Base-by-base conservation (phyloP, 2,888 invertebrate genomes). In the Zeuzera pyrina region DNA sequence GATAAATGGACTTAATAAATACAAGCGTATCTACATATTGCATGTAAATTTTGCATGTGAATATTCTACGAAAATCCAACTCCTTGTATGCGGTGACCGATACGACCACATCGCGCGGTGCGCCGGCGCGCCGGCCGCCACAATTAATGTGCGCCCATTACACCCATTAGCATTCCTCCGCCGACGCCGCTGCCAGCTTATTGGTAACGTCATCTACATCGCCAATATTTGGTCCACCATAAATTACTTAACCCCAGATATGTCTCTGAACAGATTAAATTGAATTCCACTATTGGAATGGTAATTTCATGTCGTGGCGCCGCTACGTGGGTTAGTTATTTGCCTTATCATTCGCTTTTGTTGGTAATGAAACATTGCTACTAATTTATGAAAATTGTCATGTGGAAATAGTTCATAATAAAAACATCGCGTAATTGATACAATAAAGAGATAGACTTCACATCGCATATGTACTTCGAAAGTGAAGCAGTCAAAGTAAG, bases 111-210 rank as follows among this genome's bases (percentile, higher is more conserved):
- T 36, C 47, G 48, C 52, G 45, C 51, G 47, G 38, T 41, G 40
- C 42, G 42, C 43, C 43, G 39, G 43, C 45, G 22, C 36, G 31
- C 3, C 13, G 15, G 28, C 29, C 28, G 29, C 51, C 53, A 56
- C 57, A 65, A 67, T 67, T 65, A 63, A 68, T 66, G 60, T 57
- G 47, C 49, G 46, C 53, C 62, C 59, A 64, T 69, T 66, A 60
- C 46, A 39, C 43, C 57, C 58, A 70, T 72, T 68, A 71, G 58
- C 66, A 68, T 72, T 68, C 64, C 62, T 64, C 53, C 47, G 50
- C 52, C 51, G 51, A 52, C 53, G 46, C 52, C 36, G 36, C 35
- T 19, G 45, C 52, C 41, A 49, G 59, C 59, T 60, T 69, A 68
- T 65, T 63, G 57, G 62, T 52, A 62, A 54, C 54, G 57, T 66